Evolutionary conservation across 2,888 invertebrate genomes (phyloP).

Genomic region (Drosophila phalerata): DNA sequence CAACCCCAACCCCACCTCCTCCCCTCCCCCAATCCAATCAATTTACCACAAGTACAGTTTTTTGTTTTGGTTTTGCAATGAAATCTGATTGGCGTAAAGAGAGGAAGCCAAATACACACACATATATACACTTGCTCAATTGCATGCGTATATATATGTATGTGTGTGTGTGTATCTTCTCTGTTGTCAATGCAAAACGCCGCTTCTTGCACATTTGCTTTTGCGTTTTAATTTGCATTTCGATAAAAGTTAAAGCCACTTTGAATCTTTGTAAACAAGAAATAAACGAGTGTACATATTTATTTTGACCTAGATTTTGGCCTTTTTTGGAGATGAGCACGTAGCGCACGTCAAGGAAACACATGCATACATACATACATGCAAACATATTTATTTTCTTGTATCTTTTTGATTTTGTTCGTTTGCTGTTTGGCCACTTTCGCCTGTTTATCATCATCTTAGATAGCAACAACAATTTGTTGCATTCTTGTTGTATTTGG

Average conservation of each 20-base stretch:
- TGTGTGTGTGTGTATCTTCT: not conserved
- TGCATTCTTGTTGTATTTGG: conserved; percentile 26
- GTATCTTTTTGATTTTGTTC: conserved; percentile 5
- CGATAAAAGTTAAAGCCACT: conserved; percentile 11
- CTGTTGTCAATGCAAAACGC: conserved; percentile 15
- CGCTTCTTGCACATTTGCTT: conserved; percentile 17
- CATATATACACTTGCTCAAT: conserved; percentile 8
- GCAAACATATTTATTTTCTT: conserved; percentile 1
- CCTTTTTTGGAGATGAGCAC: conserved; percentile 32
- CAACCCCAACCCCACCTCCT: conserved; percentile 3
- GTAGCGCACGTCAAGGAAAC: conserved; percentile 54
- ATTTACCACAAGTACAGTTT: conserved; percentile 68
- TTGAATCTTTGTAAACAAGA: conserved; percentile 36
- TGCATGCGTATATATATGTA: conserved; percentile 1
- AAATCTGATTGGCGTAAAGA: conserved; percentile 41
- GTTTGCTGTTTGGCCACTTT: conserved; percentile 48
- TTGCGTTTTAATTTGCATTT: conserved; percentile 26
- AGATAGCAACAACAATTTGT: conserved; percentile 39
- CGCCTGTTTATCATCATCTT: conserved; percentile 44
- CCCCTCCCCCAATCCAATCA: conserved; percentile 1
- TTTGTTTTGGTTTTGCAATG: conserved; percentile 40
- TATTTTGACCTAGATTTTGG: conserved; percentile 63
- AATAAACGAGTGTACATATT: conserved; percentile 53
- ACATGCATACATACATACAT: not conserved
- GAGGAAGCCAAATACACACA: conserved; percentile 29